Evolutionary conservation across 2,113 vertebrate species (phyloP).

Genomic region (Edolisoma coerulescens): DNA sequence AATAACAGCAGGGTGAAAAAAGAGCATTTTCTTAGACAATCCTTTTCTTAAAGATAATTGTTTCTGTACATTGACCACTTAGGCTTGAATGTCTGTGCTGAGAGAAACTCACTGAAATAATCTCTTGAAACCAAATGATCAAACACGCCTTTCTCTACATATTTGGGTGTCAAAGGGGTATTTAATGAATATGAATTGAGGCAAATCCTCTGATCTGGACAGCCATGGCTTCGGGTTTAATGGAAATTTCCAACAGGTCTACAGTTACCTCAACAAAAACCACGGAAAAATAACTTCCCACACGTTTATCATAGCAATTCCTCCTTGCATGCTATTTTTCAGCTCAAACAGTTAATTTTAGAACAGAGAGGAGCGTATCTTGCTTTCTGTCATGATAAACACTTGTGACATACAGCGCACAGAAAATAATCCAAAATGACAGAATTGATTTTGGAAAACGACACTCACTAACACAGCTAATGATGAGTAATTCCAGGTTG

Average conservation of each 20-base stretch:
- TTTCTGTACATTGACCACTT: not conserved
- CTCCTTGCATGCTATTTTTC: not conserved
- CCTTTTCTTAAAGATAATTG: not conserved
- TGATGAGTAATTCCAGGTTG: not conserved
- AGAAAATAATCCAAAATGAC: slow-evolving; percentile 29
- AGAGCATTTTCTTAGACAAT: not conserved
- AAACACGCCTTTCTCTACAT: not conserved
- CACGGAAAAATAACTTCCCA: not conserved
- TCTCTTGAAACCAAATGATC: not conserved
- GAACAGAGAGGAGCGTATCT: not conserved
- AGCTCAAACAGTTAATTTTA: not conserved
- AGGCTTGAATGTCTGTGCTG: not conserved
- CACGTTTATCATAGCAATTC: not conserved
- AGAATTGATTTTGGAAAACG: not conserved
- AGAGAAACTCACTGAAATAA: not conserved
- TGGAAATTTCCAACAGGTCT: not conserved
- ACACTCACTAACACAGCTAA: not conserved
- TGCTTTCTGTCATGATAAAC: slow-evolving; percentile 28
- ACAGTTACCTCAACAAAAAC: not conserved
- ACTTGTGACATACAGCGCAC: not conserved
- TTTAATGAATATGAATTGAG: not conserved
- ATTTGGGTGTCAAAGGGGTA: not conserved
- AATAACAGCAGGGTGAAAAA: not conserved
- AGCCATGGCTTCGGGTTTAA: not conserved
- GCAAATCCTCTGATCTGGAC: not conserved